Percentiles rank a stretch among this genome's conserved stretches.
phyloP scores from a whole-genome alignment of 2,888 invertebrate species.

The Dinocampus coccinellae region DNA sequence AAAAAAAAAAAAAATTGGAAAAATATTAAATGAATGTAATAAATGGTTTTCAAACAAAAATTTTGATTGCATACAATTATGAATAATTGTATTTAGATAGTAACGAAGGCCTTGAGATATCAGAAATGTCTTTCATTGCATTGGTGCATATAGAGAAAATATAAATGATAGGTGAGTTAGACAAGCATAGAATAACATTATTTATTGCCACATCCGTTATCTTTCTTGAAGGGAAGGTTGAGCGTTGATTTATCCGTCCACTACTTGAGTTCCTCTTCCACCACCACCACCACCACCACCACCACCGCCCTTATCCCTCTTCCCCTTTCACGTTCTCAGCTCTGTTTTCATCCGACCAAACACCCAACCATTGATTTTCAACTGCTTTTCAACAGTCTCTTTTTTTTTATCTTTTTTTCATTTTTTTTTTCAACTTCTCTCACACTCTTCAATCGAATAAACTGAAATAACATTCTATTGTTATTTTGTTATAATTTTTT shows the following conservation, averaged over 20 bases:
- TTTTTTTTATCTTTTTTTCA: no score
- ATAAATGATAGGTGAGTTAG: conserved; percentile 41
- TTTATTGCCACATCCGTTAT: conserved; percentile 53
- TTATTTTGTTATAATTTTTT: no score
- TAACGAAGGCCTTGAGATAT: conserved; percentile 33
- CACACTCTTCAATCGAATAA: no score
- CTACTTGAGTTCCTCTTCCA: conserved; percentile 24
- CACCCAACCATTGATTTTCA: conserved; percentile 35
- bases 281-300: no score
- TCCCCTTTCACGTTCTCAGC: no score
- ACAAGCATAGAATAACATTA: conserved; percentile 47
- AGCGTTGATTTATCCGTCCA: conserved; percentile 50
- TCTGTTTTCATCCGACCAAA: no score
- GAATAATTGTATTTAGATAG: conserved; percentile 42
- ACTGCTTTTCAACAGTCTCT: conserved; percentile 16
- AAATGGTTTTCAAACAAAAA: conserved; percentile 38
- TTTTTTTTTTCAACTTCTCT: no score
- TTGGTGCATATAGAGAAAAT: conserved; percentile 36
- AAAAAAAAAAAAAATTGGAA: no score
- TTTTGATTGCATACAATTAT: conserved; percentile 47
- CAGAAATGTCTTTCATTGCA: conserved; percentile 26
- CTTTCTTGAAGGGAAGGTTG: conserved; percentile 42
- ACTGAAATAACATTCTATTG: no score
- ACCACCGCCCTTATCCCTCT: background rate
- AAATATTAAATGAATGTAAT: no score